These are phyloP conservation scores for Drosophila auraria DNA, from an alignment of 1,140 invertebrate genomes.

Conservation along the genomic window DNA sequence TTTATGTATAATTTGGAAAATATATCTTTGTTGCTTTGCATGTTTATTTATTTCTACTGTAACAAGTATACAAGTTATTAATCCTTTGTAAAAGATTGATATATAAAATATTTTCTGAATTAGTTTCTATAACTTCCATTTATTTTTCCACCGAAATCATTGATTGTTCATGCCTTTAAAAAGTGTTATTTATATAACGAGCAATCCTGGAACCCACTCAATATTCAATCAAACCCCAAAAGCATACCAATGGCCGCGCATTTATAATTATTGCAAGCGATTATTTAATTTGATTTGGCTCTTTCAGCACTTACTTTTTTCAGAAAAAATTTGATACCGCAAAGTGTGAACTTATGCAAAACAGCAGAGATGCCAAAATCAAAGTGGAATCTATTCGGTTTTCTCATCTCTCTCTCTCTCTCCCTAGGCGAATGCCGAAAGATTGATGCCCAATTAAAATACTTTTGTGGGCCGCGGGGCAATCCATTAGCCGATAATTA, in stretches of 20 bases:
- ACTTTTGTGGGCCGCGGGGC: constrained; percentile 44
- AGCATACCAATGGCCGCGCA: neutral
- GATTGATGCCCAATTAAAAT: constrained; percentile 80
- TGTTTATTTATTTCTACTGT: neutral
- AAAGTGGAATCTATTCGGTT: constrained; percentile 44
- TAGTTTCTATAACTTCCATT: neutral
- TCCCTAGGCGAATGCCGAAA: constrained; percentile 35
- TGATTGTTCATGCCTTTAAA: neutral
- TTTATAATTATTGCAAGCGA: constrained; percentile 6
- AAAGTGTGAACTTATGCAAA: constrained; percentile 68
- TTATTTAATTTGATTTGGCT: constrained; percentile 32
- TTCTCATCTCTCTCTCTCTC: neutral
- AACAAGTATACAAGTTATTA: no score
- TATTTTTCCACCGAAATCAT: neutral
- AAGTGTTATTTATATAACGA: neutral
- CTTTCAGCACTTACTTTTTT: constrained; percentile 30
- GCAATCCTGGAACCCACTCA: neutral
- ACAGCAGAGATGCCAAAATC: constrained; percentile 45
- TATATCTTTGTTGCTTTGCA: neutral
- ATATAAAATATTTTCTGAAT: neutral
- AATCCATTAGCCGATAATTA: constrained; percentile 69
- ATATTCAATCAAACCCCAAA: constrained; percentile 5
- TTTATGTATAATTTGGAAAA: neutral
- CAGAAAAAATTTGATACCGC: constrained; percentile 46
- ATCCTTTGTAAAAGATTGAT: neutral